These are phyloP conservation scores for Chaetodon trifasciatus DNA, from an alignment of 2,797 vertebrate genomes.

Conservation along the genomic window DNA sequence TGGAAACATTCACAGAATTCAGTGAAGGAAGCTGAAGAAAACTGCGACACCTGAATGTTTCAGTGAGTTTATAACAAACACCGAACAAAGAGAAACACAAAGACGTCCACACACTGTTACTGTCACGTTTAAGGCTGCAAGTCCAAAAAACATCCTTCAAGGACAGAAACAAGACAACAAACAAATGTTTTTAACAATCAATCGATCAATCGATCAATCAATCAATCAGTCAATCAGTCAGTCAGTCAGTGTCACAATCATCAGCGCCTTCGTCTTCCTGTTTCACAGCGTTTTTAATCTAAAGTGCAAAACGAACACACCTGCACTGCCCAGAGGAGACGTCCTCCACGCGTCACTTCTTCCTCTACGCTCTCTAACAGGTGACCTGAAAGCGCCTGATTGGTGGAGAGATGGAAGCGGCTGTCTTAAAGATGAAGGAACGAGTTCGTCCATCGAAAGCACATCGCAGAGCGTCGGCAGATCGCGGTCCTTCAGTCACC, in stretches of 20 bases:
- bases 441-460: background rate
- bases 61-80: background rate
- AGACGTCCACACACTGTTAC: background rate
- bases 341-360: too few species aligned
- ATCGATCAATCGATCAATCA: too few species aligned
- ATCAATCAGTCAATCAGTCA: too few species aligned
- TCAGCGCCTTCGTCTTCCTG: background rate
- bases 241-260: too few species aligned
- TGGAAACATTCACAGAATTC: slow-evolving; percentile 15
- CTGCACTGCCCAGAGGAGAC: too few species aligned
- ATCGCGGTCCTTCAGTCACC: too few species aligned
- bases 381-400: background rate
- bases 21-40: background rate
- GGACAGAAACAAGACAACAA: background rate
- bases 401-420: background rate
- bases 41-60: background rate
- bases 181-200: background rate
- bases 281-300: slow-evolving; percentile 73
- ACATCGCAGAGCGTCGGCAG: background rate
- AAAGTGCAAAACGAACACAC: slow-evolving; percentile 91
- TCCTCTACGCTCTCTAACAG: background rate
- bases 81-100: slow-evolving; percentile 2
- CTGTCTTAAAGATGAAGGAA: background rate
- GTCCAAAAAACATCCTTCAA: background rate
- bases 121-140: slow-evolving; percentile 19